phyloP scores from a whole-genome alignment of 2,888 invertebrate genomes.

The Muscina levida region DNA sequence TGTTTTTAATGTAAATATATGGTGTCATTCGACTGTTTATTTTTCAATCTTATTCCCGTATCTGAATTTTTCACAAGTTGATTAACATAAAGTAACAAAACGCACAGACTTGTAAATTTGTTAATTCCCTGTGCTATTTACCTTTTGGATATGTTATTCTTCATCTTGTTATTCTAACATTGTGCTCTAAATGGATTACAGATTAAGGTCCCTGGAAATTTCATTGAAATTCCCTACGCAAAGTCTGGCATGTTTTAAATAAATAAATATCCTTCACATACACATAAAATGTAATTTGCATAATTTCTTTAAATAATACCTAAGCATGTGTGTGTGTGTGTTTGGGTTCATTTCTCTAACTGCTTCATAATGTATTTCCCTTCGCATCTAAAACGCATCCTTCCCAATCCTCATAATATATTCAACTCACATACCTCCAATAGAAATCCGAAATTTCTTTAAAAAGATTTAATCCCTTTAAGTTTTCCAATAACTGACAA shows the following conservation, averaged over 20 bases:
- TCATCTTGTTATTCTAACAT: no score
- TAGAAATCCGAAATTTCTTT: not conserved
- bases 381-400: conserved; percentile 6
- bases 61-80: no score
- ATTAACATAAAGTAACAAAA: no score
- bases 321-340: not conserved
- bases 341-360: conserved; percentile 7
- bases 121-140: not conserved
- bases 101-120: conserved; percentile 14
- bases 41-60: no score
- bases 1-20: no score
- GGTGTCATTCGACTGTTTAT: no score
- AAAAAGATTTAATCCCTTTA: conserved; percentile 1
- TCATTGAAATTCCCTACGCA: no score
- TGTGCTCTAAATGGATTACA: no score
- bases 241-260: no score
- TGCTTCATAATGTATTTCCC: conserved; percentile 13
- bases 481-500: conserved; percentile 8
- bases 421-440: not conserved
- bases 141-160: no score
- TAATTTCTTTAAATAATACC: conserved; percentile 44
- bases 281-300: conserved; percentile 31
- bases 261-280: not conserved
- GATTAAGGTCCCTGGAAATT: no score
- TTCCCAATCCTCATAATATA: conserved; percentile 25